A percentile compares a stretch with the other conserved stretches of the same genome.
phyloP scores from a whole-genome alignment of 2,888 invertebrate genomes.

The Monochamus alternatus region DNA sequence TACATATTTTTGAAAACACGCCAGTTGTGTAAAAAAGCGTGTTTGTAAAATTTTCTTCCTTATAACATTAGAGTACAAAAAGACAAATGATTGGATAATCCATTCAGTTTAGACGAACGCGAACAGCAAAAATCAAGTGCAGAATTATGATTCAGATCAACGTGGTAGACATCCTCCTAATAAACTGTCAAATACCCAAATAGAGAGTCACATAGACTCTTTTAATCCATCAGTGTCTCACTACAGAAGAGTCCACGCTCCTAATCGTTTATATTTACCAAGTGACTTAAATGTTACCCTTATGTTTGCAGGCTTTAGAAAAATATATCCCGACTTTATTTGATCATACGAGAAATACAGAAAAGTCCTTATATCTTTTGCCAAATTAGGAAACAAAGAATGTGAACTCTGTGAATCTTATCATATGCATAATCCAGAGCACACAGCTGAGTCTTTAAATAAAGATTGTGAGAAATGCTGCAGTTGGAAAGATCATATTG shows the following conservation, averaged over 20 bases:
- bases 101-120: slow-evolving; percentile 12
- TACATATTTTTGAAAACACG: slow-evolving; percentile 37
- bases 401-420: slow-evolving; percentile 44
- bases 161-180: slow-evolving; percentile 32
- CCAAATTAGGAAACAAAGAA: slow-evolving; percentile 45
- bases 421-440: slow-evolving; percentile 29
- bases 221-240: slow-evolving; percentile 34
- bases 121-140: slow-evolving; percentile 27
- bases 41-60: slow-evolving; percentile 39
- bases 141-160: slow-evolving; percentile 30
- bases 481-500: slow-evolving; percentile 35
- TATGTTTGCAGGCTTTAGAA: slow-evolving; percentile 45
- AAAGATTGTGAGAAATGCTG: slow-evolving; percentile 37
- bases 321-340: slow-evolving; percentile 41
- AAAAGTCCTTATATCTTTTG: slow-evolving; percentile 46
- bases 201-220: slow-evolving; percentile 35
- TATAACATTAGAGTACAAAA: slow-evolving; percentile 35
- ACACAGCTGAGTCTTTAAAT: slow-evolving; percentile 21
- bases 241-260: slow-evolving; percentile 38
- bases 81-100: slow-evolving; percentile 36
- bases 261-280: slow-evolving; percentile 35
- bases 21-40: slow-evolving; percentile 19
- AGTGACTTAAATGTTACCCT: slow-evolving; percentile 39
- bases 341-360: slow-evolving; percentile 45
- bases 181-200: slow-evolving; percentile 32